Evolutionary conservation across 2,888 invertebrate species (phyloP), one percentile per base, ranked within the genome.

Genomic region (Eudasyphora cyanicolor): DNA sequence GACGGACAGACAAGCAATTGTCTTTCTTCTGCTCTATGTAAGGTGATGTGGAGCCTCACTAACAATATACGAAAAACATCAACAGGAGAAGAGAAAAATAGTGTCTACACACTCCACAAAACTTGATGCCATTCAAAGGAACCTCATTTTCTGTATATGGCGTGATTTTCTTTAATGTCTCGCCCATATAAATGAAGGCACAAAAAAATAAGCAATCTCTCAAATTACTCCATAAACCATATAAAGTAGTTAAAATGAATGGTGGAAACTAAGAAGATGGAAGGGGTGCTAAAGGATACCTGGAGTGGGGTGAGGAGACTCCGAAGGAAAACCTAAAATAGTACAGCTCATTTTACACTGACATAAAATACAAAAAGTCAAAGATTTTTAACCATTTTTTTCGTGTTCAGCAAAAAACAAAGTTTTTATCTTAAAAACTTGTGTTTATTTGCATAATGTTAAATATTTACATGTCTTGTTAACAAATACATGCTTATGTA

Each of bases 381-480:
- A 2, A 54, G 51, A 17, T 8, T 51, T 45, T 54, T 51, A 14
- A 54, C 21, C n/a, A n/a, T 29, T 73, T 62, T 32, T 17, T 24
- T 38, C 60, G 6, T 69, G n/a, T 60, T 57, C 12, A 10, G 19
- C n/a, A 57, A 49, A 49, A 17, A 24, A n/a, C 17, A 38, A 60
- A 24, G 3, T 67, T 42, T n/a, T 35, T n/a, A 12, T 21, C 42
- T 76, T n/a, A 62, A 54, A 75, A 70, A 74, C 38, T n/a, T 19
- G 71, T 75, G 78, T 69, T 77, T 75, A 84, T 84, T 81, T 84
- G 84, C 84, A 84, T 84, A 81, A 81, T 81, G 75, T 84, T 84
- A 84, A 81, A 81, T 84, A 84, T 84, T 81, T 84, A 84, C 81
- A 84, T 69, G 76, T 38, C 75, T 84, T 84, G 84, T 84, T 84